These are phyloP conservation scores for Brienomyrus brachyistius DNA, from an alignment of 2,113 vertebrate species.

Conservation along the genomic window DNA sequence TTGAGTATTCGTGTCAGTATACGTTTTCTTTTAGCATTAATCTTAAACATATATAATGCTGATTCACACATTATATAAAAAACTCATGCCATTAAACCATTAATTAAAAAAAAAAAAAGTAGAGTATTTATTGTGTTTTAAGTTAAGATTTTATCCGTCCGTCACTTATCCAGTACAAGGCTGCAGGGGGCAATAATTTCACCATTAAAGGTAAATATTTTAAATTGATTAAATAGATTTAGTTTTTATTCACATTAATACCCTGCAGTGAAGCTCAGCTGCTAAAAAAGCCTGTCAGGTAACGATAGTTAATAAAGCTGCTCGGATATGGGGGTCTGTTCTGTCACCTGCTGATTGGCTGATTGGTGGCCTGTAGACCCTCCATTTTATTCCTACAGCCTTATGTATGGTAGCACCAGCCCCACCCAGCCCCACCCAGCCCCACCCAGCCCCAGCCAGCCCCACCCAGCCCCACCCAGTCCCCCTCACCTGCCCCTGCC, in stretches of 20 bases:
- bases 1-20: not conserved
- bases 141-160: not conserved
- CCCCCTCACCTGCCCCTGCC: conserved; percentile 70
- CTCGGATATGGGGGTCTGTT: not conserved
- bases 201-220: not conserved
- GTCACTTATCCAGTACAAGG: not conserved
- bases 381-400: not conserved
- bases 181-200: not conserved
- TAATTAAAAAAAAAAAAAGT: not conserved
- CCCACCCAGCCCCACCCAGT: not conserved
- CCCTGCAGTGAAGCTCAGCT: not conserved
- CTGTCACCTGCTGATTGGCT: not conserved
- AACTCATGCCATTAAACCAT: not conserved
- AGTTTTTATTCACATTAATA: not conserved
- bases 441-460: not conserved
- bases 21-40: not conserved
- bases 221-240: not conserved
- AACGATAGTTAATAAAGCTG: not conserved
- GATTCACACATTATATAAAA: not conserved
- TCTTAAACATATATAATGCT: not conserved
- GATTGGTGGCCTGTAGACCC: not conserved
- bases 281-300: not conserved
- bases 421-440: accelerated
- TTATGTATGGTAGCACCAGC: not conserved
- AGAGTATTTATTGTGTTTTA: not conserved